phyloP scores from a whole-genome alignment of 64 coral and sea anemone species.

The Actinia tenebrosa region DNA sequence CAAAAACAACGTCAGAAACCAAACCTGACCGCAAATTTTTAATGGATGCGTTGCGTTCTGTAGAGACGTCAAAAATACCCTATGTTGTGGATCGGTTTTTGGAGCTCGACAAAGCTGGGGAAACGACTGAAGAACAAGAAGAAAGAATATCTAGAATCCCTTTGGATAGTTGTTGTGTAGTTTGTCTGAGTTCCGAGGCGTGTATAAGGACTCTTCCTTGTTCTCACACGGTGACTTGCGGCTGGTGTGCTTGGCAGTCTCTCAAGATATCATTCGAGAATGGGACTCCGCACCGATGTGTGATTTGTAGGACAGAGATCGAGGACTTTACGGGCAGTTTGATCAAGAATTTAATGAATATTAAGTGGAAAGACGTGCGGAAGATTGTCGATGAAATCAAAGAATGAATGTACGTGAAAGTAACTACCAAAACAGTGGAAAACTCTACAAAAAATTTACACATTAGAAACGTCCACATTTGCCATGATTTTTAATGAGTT shows the following conservation, averaged over 20 bases:
- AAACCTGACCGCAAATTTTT: conserved; percentile 47
- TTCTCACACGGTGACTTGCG: conserved; percentile 62
- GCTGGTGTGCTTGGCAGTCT: conserved; percentile 90
- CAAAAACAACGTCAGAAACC: neutral
- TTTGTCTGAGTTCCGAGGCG: conserved; percentile 68
- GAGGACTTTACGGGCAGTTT: conserved; percentile 78
- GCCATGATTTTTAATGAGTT: too few species aligned
- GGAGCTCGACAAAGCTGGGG: conserved; percentile 49
- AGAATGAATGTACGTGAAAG: neutral
- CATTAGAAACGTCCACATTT: too few species aligned
- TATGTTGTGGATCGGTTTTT: conserved; percentile 80
- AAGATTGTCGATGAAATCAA: conserved; percentile 77
- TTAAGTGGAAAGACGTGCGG: conserved; percentile 83
- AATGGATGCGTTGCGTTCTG: conserved; percentile 62
- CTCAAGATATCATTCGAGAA: conserved; percentile 69
- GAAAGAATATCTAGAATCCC: conserved; percentile 16
- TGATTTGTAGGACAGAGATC: conserved; percentile 74
- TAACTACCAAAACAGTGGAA: too few species aligned
- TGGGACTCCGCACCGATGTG: conserved; percentile 59
- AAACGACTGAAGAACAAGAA: neutral
- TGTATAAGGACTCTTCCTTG: conserved; percentile 72
- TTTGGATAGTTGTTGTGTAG: conserved; percentile 50
- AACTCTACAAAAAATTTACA: too few species aligned
- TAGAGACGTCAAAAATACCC: conserved; percentile 80
- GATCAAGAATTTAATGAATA: conserved; percentile 70